Base-by-base conservation (phyloP, 2,888 invertebrate species). In the Lingula anatina region DNA sequence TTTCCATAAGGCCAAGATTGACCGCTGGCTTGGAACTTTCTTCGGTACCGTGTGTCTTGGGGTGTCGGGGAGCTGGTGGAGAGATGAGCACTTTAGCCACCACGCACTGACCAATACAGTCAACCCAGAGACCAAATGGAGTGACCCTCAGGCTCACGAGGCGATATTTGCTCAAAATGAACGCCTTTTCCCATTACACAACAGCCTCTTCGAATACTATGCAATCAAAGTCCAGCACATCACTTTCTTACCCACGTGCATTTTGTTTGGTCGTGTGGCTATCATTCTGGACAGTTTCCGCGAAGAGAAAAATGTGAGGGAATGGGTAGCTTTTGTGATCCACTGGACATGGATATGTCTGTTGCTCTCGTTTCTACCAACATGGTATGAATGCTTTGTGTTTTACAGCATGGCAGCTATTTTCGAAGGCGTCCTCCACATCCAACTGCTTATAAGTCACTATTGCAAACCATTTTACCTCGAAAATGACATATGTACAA, bases 61-160 rank as follows among this genome's bases (percentile, higher is more conserved):
- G 5, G 40, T 52, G 9, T 53, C 46, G 26, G 50, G 40, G 18
- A 24, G 24, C 39, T 52, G 52, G 52, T 52, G 51, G 52, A 25
- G 46, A 36, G 51, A 52, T n/a, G 52, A 52, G 31, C 52, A 52
- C 46, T 52, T 51, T 27, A 20, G 53, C 18, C 52, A 52, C 36
- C 52, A 52, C 35, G 50, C 51, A 2, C 18, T 49, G 18, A 49
- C 50, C 37, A 49, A 49, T 20, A 36, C 37, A n/a, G 52, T 52
- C 23, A 46, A 53, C 36, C 26, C 38, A 20, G 46, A 18, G 15
- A 39, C 21, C 2, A 23, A 26, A 20, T 52, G 53, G 24, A 25
- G 27, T 25, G 52, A 52, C 37, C 52, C 52, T 15, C 52, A 52
- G 41, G 53, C 53, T 51, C 24, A 23, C 25, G 52, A 52, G 28